Percentiles rank a stretch among this genome's conserved stretches.
These are phyloP conservation scores for Glaucomys volans DNA, from an alignment of 2,113 vertebrate genomes.

Conservation along the genomic window DNA sequence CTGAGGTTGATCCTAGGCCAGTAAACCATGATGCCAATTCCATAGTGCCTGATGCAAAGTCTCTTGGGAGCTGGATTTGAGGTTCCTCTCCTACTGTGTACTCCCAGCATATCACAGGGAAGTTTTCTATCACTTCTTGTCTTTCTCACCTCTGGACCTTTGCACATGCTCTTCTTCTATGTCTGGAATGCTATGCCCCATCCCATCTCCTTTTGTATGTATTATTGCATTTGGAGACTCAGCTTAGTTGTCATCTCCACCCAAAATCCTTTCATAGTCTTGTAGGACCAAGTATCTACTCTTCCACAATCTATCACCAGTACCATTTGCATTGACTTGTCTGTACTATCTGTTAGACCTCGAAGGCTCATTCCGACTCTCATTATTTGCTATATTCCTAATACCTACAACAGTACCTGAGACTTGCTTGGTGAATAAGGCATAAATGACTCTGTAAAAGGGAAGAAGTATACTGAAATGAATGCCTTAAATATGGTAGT, in stretches of 20 bases:
- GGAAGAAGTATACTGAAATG: background rate
- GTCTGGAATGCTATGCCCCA: background rate
- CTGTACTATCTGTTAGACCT: background rate
- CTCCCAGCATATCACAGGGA: too few relatives aligned
- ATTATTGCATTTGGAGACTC: conserved; percentile 7
- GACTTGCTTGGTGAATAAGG: background rate
- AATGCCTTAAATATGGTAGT: background rate
- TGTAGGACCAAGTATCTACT: background rate
- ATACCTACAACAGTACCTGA: background rate
- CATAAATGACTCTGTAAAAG: background rate
- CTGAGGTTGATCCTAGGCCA: background rate
- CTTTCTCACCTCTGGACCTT: background rate
- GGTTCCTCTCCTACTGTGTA: background rate
- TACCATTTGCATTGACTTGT: background rate
- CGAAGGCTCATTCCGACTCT: background rate
- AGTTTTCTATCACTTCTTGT: background rate
- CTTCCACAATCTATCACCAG: background rate
- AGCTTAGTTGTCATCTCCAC: background rate
- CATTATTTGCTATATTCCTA: background rate
- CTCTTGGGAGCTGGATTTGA: background rate
- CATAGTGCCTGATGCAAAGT: background rate
- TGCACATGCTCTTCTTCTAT: background rate
- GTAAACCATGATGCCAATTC: background rate
- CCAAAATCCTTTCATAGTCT: background rate
- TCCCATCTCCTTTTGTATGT: background rate